Evolutionary conservation across 2,113 vertebrate species (phyloP), one percentile per base, ranked within the genome.

Genomic region (Heliornis fulica): DNA sequence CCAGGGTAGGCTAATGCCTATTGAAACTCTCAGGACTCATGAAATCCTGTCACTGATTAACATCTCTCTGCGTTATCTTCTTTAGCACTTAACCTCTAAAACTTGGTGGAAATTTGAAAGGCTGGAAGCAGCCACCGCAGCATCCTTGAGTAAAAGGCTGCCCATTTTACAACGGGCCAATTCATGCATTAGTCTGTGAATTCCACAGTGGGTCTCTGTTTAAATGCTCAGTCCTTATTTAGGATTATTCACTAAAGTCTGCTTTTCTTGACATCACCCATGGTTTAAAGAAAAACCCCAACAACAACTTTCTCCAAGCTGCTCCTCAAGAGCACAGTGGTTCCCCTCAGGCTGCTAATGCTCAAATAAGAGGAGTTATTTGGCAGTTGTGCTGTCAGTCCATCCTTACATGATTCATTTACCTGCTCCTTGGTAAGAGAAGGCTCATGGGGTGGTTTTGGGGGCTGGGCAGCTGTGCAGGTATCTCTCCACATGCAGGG

Each of bases 161-260:
- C 48, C 40, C 25, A 12, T 91, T 89, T 96, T 89, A 91, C 78
- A 94, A 45, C 1, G 0, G 46, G 50, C 29, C 50, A 83, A 50
- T 92, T 83, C 60, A 83, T 86, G 76, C 29, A 28, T 87, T 76
- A 79, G 72, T 80, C 88, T 81, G 69, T 56, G 46, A 91, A 74
- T 63, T 48, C 57, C 81, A 84, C 57, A 68, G 61, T 75, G 46
- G 40, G 46, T 92, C 79, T 78, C 81, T 93, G 68, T 93, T 82
- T 70, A 60, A 89, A 29, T 64, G 46, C 18, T 90, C 11, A 0
- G 41, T 89, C 29, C 43, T 90, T 63, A 22, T 69, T 94, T 41
- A 82, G 75, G 36, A 54, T 92, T 88, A 88, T 60, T 92, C 31
- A 79, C 63, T 93, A 0, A 69, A 75, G 40, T 43, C 19, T 94